phyloP scores from a whole-genome alignment of 2,113 vertebrate species.

The Semicossyphus pulcher region DNA sequence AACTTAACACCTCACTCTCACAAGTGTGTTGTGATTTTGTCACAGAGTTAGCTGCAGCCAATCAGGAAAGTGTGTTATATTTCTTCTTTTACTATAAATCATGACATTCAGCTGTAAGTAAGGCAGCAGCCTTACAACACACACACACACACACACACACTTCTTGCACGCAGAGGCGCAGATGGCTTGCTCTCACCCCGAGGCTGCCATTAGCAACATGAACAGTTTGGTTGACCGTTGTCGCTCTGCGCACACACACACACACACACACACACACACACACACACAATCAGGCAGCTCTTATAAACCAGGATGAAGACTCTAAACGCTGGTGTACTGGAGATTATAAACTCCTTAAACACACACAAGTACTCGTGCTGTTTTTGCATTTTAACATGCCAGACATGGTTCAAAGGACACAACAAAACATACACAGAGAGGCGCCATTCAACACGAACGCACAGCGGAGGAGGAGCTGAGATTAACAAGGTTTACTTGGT shows the following conservation, averaged over 20 bases:
- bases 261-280: conserved; percentile 4
- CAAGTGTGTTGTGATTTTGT: conserved; percentile 10
- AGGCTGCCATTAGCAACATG: conserved; percentile 53
- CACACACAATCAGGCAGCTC: conserved; percentile 1
- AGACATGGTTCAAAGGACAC: too few species aligned
- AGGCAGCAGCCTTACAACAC: conserved; percentile 12
- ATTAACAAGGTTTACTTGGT: too few species aligned
- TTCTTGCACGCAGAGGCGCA: conserved; percentile 36
- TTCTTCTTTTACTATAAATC: conserved; percentile 4
- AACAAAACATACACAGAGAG: too few species aligned
- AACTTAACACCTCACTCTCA: neutral
- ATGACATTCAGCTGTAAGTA: conserved; percentile 32
- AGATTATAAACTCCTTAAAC: neutral
- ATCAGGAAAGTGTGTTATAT: neutral
- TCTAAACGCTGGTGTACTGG: conserved; percentile 3
- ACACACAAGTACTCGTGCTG: neutral
- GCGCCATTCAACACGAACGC: too few species aligned
- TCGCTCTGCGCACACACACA: neutral
- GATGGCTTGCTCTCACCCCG: conserved; percentile 43
- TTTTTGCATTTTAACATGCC: too few species aligned
- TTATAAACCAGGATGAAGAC: neutral
- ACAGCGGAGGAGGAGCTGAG: too few species aligned
- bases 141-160: conserved; percentile 18
- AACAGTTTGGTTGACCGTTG: conserved; percentile 39
- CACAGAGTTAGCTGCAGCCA: neutral